These are phyloP conservation scores for Hapalemur alaotrensis DNA, from an alignment of 2,797 vertebrate species.

Conservation along the genomic window DNA sequence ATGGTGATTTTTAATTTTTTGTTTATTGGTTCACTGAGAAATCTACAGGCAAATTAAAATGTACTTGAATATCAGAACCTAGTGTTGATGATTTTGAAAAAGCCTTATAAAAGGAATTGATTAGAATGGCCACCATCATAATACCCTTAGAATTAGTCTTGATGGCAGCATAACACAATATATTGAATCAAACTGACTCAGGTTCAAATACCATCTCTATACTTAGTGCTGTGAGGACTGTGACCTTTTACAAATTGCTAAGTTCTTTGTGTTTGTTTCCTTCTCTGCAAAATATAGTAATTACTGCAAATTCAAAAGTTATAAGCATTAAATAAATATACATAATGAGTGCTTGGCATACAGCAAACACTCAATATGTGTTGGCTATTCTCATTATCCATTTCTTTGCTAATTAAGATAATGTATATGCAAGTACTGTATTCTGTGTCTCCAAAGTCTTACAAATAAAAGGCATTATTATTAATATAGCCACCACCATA, in stretches of 20 bases:
- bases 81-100: not conserved
- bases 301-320: not conserved
- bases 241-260: not conserved
- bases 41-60: slow-evolving; percentile 8
- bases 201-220: not conserved
- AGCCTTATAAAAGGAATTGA: not conserved
- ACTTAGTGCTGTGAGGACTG: not conserved
- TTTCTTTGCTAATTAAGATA: not conserved
- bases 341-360: not conserved
- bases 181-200: not conserved
- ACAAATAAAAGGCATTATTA: not conserved
- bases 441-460: not conserved
- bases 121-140: not conserved
- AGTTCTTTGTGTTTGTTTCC: not conserved
- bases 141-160: not conserved
- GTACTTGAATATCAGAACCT: not conserved
- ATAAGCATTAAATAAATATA: not conserved
- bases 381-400: not conserved
- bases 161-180: not conserved
- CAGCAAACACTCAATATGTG: not conserved
- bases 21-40: not conserved
- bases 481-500: not conserved
- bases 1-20: not conserved
- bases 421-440: not conserved
- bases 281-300: not conserved